phyloP scores from a whole-genome alignment of 2,113 vertebrate species.

The Paracanthobrama guichenoti region DNA sequence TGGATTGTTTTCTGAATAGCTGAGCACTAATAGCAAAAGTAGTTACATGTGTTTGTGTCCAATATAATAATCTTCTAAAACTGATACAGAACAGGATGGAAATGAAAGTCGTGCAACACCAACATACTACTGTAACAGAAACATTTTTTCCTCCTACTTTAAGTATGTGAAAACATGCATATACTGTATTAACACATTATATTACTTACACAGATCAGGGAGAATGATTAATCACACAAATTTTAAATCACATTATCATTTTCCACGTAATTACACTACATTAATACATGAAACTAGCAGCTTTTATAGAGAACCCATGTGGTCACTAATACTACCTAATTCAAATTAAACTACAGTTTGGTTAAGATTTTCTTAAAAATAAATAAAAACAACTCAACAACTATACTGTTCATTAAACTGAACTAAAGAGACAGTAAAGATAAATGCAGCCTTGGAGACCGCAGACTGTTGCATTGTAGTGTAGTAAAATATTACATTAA shows the following conservation, averaged over 20 bases:
- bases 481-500: background rate
- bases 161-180: background rate
- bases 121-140: background rate
- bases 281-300: background rate
- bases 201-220: background rate
- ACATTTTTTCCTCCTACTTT: background rate
- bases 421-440: background rate
- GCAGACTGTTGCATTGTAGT: background rate
- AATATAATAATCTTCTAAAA: background rate
- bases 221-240: background rate
- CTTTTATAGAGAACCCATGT: background rate
- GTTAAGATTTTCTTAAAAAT: background rate
- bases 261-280: background rate
- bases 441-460: background rate
- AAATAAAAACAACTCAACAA: background rate
- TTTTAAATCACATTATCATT: background rate
- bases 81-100: background rate
- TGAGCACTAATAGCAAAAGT: conserved; percentile 26
- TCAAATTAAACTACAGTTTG: background rate
- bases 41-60: conserved; percentile 21
- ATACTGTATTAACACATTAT: background rate
- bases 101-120: conserved; percentile 3
- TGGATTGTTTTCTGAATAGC: conserved; percentile 23
- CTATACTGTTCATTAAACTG: background rate
- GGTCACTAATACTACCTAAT: background rate